Conservation (phyloP, 2,113 vertebrate genomes). For the Alosa alosa region DNA sequence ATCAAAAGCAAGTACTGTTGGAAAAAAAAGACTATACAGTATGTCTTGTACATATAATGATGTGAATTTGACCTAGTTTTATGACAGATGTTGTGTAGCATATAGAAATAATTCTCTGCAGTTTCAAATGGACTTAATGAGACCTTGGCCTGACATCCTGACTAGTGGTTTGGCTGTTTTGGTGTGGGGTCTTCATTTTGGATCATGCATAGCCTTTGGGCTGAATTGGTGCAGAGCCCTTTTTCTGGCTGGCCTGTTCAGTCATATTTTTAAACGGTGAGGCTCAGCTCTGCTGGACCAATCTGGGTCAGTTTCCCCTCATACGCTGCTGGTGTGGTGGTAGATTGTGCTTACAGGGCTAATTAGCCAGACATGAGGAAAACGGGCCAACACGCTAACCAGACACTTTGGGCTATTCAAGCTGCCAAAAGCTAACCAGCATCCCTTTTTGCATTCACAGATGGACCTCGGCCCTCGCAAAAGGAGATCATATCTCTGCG, state of each 20-base stretch:
- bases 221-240: background rate
- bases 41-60: background rate
- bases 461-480: slow-evolving; percentile 90
- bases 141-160: background rate
- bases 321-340: background rate
- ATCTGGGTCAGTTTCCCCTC: background rate
- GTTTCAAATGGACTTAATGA: background rate
- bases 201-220: background rate
- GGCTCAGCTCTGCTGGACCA: background rate
- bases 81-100: background rate
- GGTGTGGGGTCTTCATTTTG: background rate
- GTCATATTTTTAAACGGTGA: background rate
- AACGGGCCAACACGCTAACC: background rate
- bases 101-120: background rate
- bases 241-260: background rate
- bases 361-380: background rate
- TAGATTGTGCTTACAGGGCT: background rate
- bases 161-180: background rate
- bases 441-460: slow-evolving; percentile 67
- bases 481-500: slow-evolving; percentile 93
- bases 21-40: background rate
- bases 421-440: background rate
- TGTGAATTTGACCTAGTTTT: background rate
- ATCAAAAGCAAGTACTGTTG: background rate
- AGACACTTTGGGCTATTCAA: background rate